Evolutionary conservation across 1,140 invertebrate genomes (phyloP), one percentile per base, ranked within the genome.

Genomic region (Caenorhabditis brenneri): DNA sequence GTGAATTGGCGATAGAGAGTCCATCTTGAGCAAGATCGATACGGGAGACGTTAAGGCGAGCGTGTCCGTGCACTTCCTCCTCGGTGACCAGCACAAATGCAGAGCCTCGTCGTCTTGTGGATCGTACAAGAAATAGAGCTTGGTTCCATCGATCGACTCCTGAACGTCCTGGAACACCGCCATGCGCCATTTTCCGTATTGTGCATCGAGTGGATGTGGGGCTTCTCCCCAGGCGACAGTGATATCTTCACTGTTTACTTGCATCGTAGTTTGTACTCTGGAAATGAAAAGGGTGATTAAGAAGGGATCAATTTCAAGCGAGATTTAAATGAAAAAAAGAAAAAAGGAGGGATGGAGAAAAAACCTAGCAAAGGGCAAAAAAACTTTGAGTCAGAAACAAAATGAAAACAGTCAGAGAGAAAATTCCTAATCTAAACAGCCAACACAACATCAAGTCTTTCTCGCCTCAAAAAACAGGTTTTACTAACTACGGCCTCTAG

Each of bases 61-160:
- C 60, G 65, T 88, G 88, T 42, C 90, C 90, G 80, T 90, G 89
- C 36, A 89, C 87, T 39, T 90, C 86, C 33, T 79, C 86, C 60
- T 90, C 87, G 12, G 88, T 88, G 29, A 89, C 87, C 15, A 90
- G 80, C 39, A 86, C 88, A 27, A 90, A 87, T 10, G 90, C 48
- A 24, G 89, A 88, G 0, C 89, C 89, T 3, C 89, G 79, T 90
- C 89, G 2, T 88, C 85, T 12, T 88, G 39, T 16, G 90, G 90
- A 85, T 90, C 89, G 65, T 90, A 90, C 3, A 90, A 84, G 39
- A 90, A 90, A 58, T 90, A 90, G 5, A 90, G 84, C 65, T 91
- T 91, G 79, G 29, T 83, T 10, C 48, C 49, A 80, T 90, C 89
- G n/a, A 87, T 24, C 27, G 89, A 90, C 81, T 91, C 90, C 65